Evolutionary conservation across 2,113 vertebrate genomes (phyloP), one percentile per base, ranked within the genome.

Genomic region (Phrynosoma platyrhinos): DNA sequence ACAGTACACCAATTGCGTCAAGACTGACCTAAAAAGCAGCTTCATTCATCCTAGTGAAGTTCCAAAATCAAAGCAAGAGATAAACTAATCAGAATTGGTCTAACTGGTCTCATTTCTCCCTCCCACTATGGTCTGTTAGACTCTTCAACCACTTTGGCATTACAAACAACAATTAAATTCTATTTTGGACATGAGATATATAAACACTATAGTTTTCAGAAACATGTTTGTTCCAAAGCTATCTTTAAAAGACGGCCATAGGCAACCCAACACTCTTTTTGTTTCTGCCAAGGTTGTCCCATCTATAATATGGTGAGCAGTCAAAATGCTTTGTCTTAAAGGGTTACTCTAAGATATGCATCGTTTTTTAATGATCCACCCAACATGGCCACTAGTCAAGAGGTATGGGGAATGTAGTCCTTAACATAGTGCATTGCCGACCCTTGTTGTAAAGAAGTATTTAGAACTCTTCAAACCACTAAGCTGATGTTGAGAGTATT

Each of bases 131-230:
- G 83, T 40, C 87, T 92, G 68, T 32, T 9, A 91, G 91, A 93
- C 74, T 83, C 72, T 88, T 32, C 27, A 66, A 92, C 85, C 87
- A 77, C 79, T 87, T 69, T 88, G 36, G 91, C 89, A 92, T 85
- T 89, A 86, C 87, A 85, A 2, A 84, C 90, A 83, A 83, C 89
- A 53, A 52, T 47, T 25, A 47, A 72, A 76, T 30, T 36, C n/a
- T 72, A 64, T 82, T 76, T 32, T 69, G 30, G 30, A 69, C 52
- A 52, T 55, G 69, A 72, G 10, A 23, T 52, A 58, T 1, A 32
- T 30, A 72, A 66, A 64, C 16, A 21, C 14, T 10, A 71, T 18
- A 16, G 18, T 68, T 68, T 47, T 52, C 16, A 69, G 42, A 53
- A 83, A 53, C 1, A 30, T 77, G 85, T 40, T 78, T 58, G 79